Evolutionary conservation across 1,140 invertebrate species (phyloP), one percentile per base, ranked within the genome.

Genomic region (Phthorimaea operculella): DNA sequence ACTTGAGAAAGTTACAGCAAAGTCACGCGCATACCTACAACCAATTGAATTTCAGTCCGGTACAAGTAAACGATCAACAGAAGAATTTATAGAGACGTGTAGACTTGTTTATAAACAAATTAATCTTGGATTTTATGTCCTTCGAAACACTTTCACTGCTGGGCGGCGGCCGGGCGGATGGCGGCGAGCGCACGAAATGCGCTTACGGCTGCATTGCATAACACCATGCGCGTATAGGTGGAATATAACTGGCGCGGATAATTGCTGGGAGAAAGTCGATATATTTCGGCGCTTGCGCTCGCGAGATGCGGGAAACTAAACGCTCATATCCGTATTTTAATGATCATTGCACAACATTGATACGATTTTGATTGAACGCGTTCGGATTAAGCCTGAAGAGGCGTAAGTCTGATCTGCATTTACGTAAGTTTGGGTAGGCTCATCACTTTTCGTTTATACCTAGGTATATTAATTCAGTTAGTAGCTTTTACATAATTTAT

Each of bases 261-360:
- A 76, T 76, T 78, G 77, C 65, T 50, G 49, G 52, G 76, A 66
- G 78, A 79, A 81, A 81, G 76, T 78, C 63, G 62, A 74, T 74
- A 73, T 72, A 74, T 78, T 76, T 74, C 63, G 71, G 65, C 61
- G 67, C 10, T 12, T 39, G 36, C n/a, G 36, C 21, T 28, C 21
- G 21, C 64, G 63, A 69, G 64, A 57, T 66, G 62, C 51, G 60
- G 63, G 66, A 59, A 70, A 66, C 68, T 67, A 68, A 65, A 58
- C 36, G 36, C n/a, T 52, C 61, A 60, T 63, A 75, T 80, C 70
- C 68, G 64, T 65, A 55, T 74, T 12, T 47, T 16, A 47, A 47
- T 15, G 45, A 47, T 39, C 10, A 39, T 39, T 39, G 36, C n/a
- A 39, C 36, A 39, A 39, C n/a, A 12, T 39, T 39, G 36, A 39